Evolutionary conservation across 1,140 invertebrate genomes (phyloP).

Genomic region (Centruroides vittatus): DNA sequence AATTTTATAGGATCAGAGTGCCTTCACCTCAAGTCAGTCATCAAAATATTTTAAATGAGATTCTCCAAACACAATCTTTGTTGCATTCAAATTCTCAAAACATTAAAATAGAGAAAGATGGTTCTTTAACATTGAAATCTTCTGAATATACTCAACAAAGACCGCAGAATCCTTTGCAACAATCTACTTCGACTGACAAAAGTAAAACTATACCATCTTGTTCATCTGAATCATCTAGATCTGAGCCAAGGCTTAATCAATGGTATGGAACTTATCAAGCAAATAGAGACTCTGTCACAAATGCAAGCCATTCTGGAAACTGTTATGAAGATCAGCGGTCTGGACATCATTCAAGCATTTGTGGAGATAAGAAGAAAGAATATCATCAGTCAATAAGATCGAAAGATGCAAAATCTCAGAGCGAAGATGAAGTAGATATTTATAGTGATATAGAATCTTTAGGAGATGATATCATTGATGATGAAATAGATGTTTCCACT

Average conservation of each 20-base stretch:
- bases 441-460: slow-evolving; percentile 40
- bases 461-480: slow-evolving; percentile 12
- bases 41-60: slow-evolving; percentile 50
- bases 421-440: slow-evolving; percentile 30
- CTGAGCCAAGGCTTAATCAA: not conserved
- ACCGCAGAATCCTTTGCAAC: not conserved
- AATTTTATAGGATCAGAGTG: not conserved
- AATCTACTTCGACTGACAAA: not conserved
- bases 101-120: slow-evolving; percentile 44
- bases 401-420: not conserved
- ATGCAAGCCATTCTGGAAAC: too few species aligned
- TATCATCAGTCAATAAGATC: too few species aligned
- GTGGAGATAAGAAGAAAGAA: too few species aligned
- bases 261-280: too few species aligned
- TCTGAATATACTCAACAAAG: not conserved
- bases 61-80: slow-evolving; percentile 56
- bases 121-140: slow-evolving; percentile 28
- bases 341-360: too few species aligned
- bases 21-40: not conserved
- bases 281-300: too few species aligned
- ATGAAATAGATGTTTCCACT: not conserved
- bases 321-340: too few species aligned
- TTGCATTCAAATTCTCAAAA: slow-evolving; percentile 48
- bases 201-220: too few species aligned
- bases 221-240: not conserved